Percentiles rank a stretch among this genome's conserved stretches.
phyloP scores from a whole-genome alignment of 1,140 invertebrate species.

The Zeugodacus cucurbitae region DNA sequence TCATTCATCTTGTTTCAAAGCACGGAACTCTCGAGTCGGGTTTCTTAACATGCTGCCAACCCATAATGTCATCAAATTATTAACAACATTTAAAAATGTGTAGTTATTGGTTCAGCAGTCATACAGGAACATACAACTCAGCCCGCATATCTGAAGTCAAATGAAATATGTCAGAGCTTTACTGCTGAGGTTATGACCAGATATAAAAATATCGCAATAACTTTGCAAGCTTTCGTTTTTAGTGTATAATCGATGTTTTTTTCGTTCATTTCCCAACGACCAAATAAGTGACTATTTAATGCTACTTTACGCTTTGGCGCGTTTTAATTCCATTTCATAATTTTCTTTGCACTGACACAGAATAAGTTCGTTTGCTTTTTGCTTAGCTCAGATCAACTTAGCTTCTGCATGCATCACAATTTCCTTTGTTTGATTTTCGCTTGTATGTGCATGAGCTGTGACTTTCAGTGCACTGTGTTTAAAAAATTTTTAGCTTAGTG shows the following conservation, averaged over 20 bases:
- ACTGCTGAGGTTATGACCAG: too few species aligned
- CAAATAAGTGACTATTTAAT: background rate
- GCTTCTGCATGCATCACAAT: background rate
- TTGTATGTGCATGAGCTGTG: background rate
- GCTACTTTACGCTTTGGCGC: background rate
- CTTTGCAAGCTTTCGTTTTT: background rate
- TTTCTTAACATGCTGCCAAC: background rate
- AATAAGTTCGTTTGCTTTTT: background rate
- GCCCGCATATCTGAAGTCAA: too few species aligned
- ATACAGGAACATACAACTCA: too few species aligned
- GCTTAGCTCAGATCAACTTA: too few species aligned
- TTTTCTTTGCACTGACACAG: background rate
- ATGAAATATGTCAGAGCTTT: too few species aligned
- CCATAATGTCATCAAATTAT: too few species aligned
- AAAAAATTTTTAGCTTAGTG: too few species aligned
- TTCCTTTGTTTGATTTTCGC: background rate
- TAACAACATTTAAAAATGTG: too few species aligned
- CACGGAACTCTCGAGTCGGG: background rate
- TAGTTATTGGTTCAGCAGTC: too few species aligned
- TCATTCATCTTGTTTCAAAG: background rate
- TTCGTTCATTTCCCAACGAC: background rate
- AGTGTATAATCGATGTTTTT: background rate
- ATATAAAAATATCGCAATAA: too few species aligned
- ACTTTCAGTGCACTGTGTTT: constrained; percentile 5
- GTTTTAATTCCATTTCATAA: too few species aligned